Base-by-base conservation (phyloP, 2,113 vertebrate species). In the Atlantisia rogersi region DNA sequence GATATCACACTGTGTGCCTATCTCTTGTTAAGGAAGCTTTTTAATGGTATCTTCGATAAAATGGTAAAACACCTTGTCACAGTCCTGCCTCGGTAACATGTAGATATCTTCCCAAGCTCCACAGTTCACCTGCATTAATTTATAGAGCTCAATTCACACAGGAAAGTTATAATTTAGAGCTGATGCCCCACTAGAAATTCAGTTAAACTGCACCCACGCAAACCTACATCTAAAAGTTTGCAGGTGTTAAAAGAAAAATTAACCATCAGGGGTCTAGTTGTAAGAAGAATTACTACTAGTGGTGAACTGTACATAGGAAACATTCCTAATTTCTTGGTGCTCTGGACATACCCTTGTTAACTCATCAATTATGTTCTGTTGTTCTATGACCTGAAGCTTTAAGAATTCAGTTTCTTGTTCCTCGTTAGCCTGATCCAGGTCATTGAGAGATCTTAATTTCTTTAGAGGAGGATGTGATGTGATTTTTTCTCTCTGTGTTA, bases 331-430 rank as follows among this genome's bases (percentile, higher is more conserved):
- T 91, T 93, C 40, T 58, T 65, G 22, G 35, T 78, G 69, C 62
- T 81, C 44, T 67, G 80, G 26, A 98, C 98, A 13, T 97, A 98
- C 98, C 98, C 98, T 97, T 80, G 98, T 98, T 93, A 98, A 96
- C n/a, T 98, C 98, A 94, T 98, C 98, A 84, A 98, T 98, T 91
- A 98, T 98, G 85, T 98, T 98, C 97, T 99, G 99, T n/a, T 99
- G 99, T 88, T 99, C 99, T 87, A 99, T 98, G 95, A 99, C 99
- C 94, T 99, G 99, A 95, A 99, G 98, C 92, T 99, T 99, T 83
- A 99, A 98, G 97, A 99, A 99, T 81, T 99, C 99, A 18, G 99
- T 98, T 97, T 99, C 99, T 97, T 99, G 99, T 79, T 99, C 99
- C 93, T 99, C 99, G 6, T 99, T 99, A 52, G 99, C 99, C 97